Base-by-base conservation (phyloP, 2,888 invertebrate genomes). In the Orthosia cruda region DNA sequence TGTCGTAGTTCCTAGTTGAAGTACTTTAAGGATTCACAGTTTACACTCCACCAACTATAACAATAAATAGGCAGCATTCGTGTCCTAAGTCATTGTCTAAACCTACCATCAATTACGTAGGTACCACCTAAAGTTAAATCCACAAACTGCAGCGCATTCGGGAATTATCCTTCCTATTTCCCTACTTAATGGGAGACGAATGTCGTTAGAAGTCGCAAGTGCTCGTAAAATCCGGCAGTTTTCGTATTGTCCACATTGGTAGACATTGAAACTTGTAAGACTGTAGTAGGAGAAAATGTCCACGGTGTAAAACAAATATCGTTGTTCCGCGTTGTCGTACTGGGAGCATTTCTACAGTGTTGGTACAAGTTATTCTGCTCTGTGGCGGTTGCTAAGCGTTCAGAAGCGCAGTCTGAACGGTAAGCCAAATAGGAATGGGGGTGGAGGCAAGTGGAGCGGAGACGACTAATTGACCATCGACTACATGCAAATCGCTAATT, bases 171-270 rank as follows among this genome's bases (percentile, higher is more conserved):
- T 90, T 92, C 91, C 93, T 93, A 94, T 94, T 93, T 93, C 92
- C 92, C 93, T 92, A 93, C 92, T 95, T 95, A 96, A 94, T 95
- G 94, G 92, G 91, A 94, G 95, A 95, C 92, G 94, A 94, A 95
- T 95, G 94, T 95, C 95, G 95, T 95, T 95, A 94, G 93, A 93
- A 93, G 92, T 95, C 92, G 91, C 92, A 92, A 94, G 93, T 91
- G 93, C 93, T 94, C 94, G 94, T 95, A 94, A 95, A 95, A 94
- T 92, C 92, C 92, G 89, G 89, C 86, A 93, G 92, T 93, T 93
- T 91, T 86, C 88, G 83, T 85, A 79, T 66, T 71, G 92, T 92
- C 88, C 91, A 87, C 85, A 92, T 81, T 93, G 77, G 84, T 83
- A 86, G 82, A 91, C 89, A 84, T 57, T 40, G 15, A 69, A 62